Evolutionary conservation across 2,797 vertebrate genomes (phyloP).

Genomic region (Kryptolebias ocellatus): DNA sequence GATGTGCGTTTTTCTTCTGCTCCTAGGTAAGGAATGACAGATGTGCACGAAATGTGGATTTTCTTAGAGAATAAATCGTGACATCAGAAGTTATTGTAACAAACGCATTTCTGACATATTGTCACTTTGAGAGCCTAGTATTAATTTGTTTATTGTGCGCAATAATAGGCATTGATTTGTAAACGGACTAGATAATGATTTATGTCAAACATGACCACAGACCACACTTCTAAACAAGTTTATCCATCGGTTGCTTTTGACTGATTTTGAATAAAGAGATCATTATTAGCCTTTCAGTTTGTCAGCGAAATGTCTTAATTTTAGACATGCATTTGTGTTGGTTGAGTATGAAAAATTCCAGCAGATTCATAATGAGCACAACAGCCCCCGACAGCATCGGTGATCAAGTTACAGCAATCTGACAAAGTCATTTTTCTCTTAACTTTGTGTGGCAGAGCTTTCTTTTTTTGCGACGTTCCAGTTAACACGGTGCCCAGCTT

Average conservation of each 20-base stretch:
- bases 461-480: constrained; percentile 36
- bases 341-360: too few relatives aligned
- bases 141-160: constrained; percentile 2
- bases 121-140: constrained; percentile 21
- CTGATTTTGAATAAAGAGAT: too few relatives aligned
- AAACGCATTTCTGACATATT: not conserved
- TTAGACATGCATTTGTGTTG: too few relatives aligned
- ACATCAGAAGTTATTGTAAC: not conserved
- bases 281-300: too few relatives aligned
- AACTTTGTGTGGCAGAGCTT: constrained; percentile 50
- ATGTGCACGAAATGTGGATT: not conserved
- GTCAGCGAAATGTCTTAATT: too few relatives aligned
- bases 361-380: too few relatives aligned
- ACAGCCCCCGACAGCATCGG: not conserved
- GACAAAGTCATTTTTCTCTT: constrained; percentile 6
- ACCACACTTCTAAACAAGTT: constrained; percentile 27
- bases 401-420: constrained; percentile 3
- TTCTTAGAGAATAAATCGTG: not conserved
- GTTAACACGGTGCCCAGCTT: not conserved
- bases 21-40: constrained; percentile 78
- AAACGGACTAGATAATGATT: constrained; percentile 19
- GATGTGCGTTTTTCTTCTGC: constrained; percentile 76
- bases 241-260: not conserved
- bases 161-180: not conserved
- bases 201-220: constrained; percentile 28